Conservation (phyloP, 2,888 invertebrate species). For the Netelia virgata region DNA sequence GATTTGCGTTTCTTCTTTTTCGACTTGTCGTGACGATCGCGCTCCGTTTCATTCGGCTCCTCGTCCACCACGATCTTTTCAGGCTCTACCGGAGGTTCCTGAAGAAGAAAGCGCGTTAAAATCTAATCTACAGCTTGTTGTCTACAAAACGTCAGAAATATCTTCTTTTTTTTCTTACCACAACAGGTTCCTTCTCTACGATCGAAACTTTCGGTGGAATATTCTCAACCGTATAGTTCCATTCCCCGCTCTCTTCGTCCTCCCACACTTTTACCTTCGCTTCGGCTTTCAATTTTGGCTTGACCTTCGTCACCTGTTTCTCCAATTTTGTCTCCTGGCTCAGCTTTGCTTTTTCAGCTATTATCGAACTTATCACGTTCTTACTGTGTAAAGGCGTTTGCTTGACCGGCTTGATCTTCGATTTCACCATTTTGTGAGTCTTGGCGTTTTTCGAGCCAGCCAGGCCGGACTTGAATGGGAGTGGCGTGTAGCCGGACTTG, state of each 20-base stretch:
- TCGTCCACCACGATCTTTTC: conserved; percentile 44
- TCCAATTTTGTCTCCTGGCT: conserved; percentile 80
- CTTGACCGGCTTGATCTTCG: conserved; percentile 79
- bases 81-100: conserved; percentile 24
- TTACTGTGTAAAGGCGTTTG: conserved; percentile 82
- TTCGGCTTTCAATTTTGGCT: conserved; percentile 91
- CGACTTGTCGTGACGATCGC: conserved; percentile 74
- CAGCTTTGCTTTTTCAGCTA: conserved; percentile 82
- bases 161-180: conserved; percentile 38
- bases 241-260: conserved; percentile 86
- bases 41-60: conserved; percentile 54
- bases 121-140: background rate
- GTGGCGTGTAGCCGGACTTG: conserved; percentile 77
- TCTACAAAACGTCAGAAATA: background rate
- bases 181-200: conserved; percentile 58
- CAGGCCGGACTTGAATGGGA: conserved; percentile 78
- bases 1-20: conserved; percentile 81
- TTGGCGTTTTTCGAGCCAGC: conserved; percentile 76
- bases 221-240: conserved; percentile 72
- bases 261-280: conserved; percentile 88
- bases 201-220: conserved; percentile 65
- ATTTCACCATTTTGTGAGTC: conserved; percentile 76
- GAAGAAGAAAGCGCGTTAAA: background rate
- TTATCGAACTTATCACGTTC: conserved; percentile 82
- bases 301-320: conserved; percentile 87